Percentiles rank a stretch among this genome's conserved stretches.
Conservation (phyloP, 2,797 vertebrate species). For the Microctenopoma stevenorrisi region DNA sequence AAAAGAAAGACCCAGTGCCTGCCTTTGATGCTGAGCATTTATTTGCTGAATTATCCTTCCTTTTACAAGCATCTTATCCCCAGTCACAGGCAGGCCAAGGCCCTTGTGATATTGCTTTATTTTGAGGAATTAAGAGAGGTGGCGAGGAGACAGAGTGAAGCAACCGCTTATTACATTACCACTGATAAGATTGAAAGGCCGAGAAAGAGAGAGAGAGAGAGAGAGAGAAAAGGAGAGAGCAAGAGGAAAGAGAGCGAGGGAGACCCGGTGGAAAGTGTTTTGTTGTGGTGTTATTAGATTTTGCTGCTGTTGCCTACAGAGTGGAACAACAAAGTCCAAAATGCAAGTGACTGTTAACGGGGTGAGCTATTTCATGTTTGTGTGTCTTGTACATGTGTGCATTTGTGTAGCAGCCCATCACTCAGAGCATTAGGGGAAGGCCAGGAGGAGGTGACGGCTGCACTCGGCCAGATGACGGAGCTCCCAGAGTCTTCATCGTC, state of each 20-base stretch:
- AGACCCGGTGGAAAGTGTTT: conserved; percentile 72
- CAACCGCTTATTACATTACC: conserved; percentile 84
- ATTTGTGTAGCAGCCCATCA: conserved; percentile 64
- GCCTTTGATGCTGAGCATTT: conserved; percentile 81
- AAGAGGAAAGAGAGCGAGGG: conserved; percentile 22
- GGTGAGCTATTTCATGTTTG: conserved; percentile 63
- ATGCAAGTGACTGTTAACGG: conserved; percentile 82
- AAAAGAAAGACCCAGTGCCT: conserved; percentile 64
- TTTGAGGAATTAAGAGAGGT: conserved; percentile 87
- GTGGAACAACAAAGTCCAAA: conserved; percentile 78
- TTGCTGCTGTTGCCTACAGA: conserved; percentile 77
- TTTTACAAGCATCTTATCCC: conserved; percentile 82
- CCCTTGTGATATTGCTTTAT: conserved; percentile 85
- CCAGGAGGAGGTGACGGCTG: conserved; percentile 76
- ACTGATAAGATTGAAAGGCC: conserved; percentile 85
- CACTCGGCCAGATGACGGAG: conserved; percentile 73
- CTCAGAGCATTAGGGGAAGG: conserved; percentile 74
- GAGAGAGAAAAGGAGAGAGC: conserved; percentile 30
- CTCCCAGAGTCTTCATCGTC: conserved; percentile 67
- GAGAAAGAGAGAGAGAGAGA: conserved; percentile 52
- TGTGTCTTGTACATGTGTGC: conserved; percentile 23
- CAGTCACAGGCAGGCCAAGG: conserved; percentile 79
- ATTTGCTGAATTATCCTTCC: conserved; percentile 83
- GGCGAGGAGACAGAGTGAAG: conserved; percentile 81
- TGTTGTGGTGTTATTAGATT: conserved; percentile 82